A percentile compares a stretch with the other conserved stretches of the same genome.
Evolutionary conservation across 1,140 invertebrate genomes (phyloP).

Genomic region (Ceratosolen fusciceps): DNA sequence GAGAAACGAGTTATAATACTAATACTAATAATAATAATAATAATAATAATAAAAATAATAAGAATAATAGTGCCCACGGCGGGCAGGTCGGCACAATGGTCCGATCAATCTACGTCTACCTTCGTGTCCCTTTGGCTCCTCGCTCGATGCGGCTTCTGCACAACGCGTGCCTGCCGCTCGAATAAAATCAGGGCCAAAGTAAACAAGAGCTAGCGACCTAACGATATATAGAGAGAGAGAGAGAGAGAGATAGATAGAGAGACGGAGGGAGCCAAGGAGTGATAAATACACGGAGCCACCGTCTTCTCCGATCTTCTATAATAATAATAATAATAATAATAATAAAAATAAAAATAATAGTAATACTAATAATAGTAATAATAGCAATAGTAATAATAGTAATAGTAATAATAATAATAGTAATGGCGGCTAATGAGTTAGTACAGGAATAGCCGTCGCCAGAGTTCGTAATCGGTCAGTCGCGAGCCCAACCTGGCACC

Average conservation of each 20-base stretch:
- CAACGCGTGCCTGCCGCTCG: not conserved
- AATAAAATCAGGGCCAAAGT: constrained; percentile 24
- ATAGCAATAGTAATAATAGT: no score
- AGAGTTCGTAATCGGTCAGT: constrained; percentile 34
- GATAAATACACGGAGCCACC: constrained; percentile 14
- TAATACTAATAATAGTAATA: no score
- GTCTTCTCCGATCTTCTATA: constrained; percentile 8
- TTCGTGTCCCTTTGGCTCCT: not conserved
- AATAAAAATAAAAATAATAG: no score
- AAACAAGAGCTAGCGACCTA: constrained; percentile 2
- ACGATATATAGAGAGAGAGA: not conserved
- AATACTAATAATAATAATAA: no score
- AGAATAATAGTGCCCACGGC: no score
- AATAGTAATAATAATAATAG: no score
- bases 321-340: no score
- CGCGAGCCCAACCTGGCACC: constrained; percentile 7
- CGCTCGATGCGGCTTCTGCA: not conserved
- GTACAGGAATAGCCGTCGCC: constrained; percentile 30
- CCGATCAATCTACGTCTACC: constrained; percentile 17
- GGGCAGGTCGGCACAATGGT: constrained; percentile 2
- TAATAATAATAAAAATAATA: no score
- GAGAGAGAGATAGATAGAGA: not conserved
- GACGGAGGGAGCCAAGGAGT: not conserved
- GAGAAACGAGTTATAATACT: no score
- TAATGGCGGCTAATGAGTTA: constrained; percentile 45